Evolutionary conservation across 2,888 invertebrate species (phyloP).

Genomic region (Epirrhoe alternata): DNA sequence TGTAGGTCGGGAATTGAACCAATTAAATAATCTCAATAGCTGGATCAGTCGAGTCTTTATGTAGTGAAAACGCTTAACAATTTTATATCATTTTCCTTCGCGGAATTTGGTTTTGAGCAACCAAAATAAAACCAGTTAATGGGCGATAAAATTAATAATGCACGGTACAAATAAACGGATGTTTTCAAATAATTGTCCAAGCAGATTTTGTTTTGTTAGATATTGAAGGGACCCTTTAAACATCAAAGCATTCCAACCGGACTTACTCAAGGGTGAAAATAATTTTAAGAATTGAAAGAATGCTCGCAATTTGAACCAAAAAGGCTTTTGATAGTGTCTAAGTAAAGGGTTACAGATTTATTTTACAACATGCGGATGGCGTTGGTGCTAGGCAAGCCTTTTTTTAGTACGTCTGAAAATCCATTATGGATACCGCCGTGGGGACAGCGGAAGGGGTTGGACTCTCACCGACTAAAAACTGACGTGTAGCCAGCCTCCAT

Average conservation of each 20-base stretch:
- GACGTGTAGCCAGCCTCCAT: too few relatives aligned
- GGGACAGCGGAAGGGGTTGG: too few relatives aligned
- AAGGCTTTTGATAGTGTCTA: constrained; percentile 1
- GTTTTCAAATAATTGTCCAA: constrained; percentile 8
- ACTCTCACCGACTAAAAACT: too few relatives aligned
- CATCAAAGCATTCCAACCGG: constrained; percentile 29
- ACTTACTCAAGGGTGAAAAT: constrained; percentile 23
- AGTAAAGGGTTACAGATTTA: background rate
- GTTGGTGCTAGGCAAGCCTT: too few relatives aligned
- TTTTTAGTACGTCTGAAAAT: too few relatives aligned
- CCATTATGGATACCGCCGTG: too few relatives aligned
- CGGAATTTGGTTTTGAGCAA: too few relatives aligned
- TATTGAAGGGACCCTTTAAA: constrained; percentile 12
- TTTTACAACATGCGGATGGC: background rate
- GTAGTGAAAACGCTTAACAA: too few relatives aligned
- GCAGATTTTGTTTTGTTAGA: constrained; percentile 24
- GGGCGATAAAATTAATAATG: background rate
- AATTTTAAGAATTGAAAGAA: constrained; percentile 21
- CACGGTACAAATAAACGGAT: background rate
- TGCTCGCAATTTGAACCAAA: constrained; percentile 9
- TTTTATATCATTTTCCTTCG: too few relatives aligned
- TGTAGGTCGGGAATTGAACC: too few relatives aligned
- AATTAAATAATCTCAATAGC: too few relatives aligned
- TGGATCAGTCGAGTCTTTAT: too few relatives aligned
- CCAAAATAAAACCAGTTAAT: background rate